Evolutionary conservation across 2,888 invertebrate genomes (phyloP), one percentile per base, ranked within the genome.

Genomic region (Arrhopalites spinosus): DNA sequence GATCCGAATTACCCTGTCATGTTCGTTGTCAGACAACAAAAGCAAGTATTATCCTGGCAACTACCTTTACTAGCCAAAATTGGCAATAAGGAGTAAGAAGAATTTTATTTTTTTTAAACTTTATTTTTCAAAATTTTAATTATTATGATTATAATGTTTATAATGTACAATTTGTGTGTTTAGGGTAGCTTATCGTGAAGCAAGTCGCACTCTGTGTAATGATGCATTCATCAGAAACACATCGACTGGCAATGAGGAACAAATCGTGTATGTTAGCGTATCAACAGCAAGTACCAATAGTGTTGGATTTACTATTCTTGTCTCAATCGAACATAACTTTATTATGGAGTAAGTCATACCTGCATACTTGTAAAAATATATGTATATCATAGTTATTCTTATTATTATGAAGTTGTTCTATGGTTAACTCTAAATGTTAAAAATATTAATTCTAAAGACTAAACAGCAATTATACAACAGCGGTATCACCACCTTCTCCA

Each of bases 31-130:
- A 86, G 91, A 59, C 92, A 94, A 84, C 91, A 90, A 81, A 89
- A 89, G 84, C 91, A 91, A 67, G 90, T 93, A 0, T 86, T 92
- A 75, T 93, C 93, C 0, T 94, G 93, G 93, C 90, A 92, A 83
- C 86, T 94, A 11, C 94, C 93, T 0, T 87, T 91, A 82, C 47
- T 64, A 17, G 61, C 47, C 45, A 50, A 36, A 36, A 36, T 70
- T 20, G 77, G 74, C 5, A 59, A 25, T 20, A 50, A 66, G 13
- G 30, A 59, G 69, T 74, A 67, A 66, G 13, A 5, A 20, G 3
- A 61, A 61, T 20, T 23, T 61, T 23, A 27, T 13, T 23, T 23
- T 61, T 23, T 23, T 7, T 27, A 25, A 36, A 11, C 59, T 20
- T 59, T 59, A 23, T 20, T 11, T 20, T 20, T n/a, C 53, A 17